Conservation (phyloP, 2,113 vertebrate species). For the Falco punctatus region DNA sequence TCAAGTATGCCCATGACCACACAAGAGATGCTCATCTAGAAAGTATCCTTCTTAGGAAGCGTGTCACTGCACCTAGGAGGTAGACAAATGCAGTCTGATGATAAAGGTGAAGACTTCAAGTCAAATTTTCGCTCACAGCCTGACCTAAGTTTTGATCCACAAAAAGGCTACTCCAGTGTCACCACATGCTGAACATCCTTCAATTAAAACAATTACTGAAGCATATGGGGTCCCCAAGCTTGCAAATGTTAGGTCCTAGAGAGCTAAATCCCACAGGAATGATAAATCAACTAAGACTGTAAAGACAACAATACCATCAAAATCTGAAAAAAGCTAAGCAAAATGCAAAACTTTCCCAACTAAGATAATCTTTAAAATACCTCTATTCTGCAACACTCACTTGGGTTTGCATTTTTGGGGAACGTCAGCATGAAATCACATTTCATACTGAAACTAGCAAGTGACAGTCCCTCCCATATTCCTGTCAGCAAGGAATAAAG, state of each 20-base stretch:
- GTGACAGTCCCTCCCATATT: constrained; percentile 49
- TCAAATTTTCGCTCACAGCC: not conserved
- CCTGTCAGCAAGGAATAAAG: constrained; percentile 61
- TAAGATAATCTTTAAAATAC: constrained; percentile 25
- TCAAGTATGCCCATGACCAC: not conserved
- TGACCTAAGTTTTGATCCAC: not conserved
- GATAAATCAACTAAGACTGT: not conserved
- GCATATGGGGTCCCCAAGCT: not conserved
- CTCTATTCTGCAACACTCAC: not conserved
- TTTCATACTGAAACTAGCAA: constrained; percentile 23
- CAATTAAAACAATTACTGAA: not conserved
- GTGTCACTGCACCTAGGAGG: not conserved
- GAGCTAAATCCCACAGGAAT: not conserved
- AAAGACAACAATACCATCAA: not conserved
- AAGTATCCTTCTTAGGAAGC: not conserved
- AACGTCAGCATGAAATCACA: constrained; percentile 47
- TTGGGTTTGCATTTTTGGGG: constrained; percentile 28
- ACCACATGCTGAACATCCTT: not conserved
- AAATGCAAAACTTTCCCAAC: constrained; percentile 5
- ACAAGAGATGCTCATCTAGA: not conserved
- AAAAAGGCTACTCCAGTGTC: not conserved
- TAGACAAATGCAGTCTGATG: not conserved
- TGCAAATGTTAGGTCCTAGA: not conserved
- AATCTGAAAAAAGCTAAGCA: not conserved
- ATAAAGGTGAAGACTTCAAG: not conserved